phyloP scores from a whole-genome alignment of 2,113 vertebrate genomes.

The Dicerorhinus sumatrensis region DNA sequence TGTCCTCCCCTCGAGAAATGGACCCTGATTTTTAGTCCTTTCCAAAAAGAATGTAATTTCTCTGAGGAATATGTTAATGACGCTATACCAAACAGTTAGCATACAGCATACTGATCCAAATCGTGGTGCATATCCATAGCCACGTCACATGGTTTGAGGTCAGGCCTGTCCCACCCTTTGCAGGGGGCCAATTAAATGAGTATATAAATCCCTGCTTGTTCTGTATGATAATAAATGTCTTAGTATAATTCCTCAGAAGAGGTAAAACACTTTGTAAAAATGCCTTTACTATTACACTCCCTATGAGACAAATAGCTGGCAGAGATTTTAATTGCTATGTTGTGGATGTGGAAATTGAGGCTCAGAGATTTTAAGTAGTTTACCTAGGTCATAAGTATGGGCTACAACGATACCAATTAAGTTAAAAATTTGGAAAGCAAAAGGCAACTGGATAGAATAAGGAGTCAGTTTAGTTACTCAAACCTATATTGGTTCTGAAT shows the following conservation, averaged over 20 bases:
- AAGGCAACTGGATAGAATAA: constrained; percentile 21
- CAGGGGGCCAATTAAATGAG: constrained; percentile 49
- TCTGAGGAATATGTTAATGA: constrained; percentile 42
- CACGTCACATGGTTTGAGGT: not conserved
- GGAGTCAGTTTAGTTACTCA: not conserved
- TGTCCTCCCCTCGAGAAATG: not conserved
- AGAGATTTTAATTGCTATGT: constrained; percentile 64
- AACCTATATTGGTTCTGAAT: not conserved
- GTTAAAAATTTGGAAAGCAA: not conserved
- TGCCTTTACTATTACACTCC: constrained; percentile 64
- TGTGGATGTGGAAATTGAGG: constrained; percentile 61
- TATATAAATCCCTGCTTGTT: constrained; percentile 54
- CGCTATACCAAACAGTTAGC: not conserved
- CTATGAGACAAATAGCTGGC: constrained; percentile 68
- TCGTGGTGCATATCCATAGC: not conserved
- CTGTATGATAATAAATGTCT: constrained; percentile 42
- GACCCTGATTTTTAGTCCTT: not conserved
- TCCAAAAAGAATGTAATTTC: not conserved
- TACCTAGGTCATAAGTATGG: constrained; percentile 30
- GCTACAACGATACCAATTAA: not conserved
- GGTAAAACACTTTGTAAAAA: constrained; percentile 71
- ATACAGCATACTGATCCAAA: not conserved
- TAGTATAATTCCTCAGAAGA: constrained; percentile 59
- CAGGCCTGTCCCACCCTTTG: not conserved
- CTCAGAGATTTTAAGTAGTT: constrained; percentile 48